Evolutionary conservation across 1,140 invertebrate species (phyloP), one percentile per base, ranked within the genome.

Genomic region (Mamestra configurata): DNA sequence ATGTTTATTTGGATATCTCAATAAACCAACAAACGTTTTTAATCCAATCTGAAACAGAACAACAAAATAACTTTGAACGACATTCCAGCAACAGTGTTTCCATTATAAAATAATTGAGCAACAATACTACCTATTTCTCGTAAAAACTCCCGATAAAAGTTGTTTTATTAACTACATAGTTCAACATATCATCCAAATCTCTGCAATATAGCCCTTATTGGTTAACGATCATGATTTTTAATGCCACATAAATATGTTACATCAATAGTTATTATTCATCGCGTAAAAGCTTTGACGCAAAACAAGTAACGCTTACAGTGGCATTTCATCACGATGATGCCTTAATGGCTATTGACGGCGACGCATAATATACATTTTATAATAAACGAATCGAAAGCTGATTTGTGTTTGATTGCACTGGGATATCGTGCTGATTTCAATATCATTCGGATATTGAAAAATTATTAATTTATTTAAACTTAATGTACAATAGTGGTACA

Each of bases 191-290:
- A 79, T 61, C 77, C n/a, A 27, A 64, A 72, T 79, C 77, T 64
- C 20, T 35, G 64, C 15, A 70, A 78, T 59, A 78, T 46, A 20
- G 18, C 15, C 64, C 46, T n/a, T 35, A 53, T 37, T 27, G 46
- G 18, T 75, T 79, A 37, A 75, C 49, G 57, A 79, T 35, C 70
- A 79, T 61, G 49, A 59, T 55, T 68, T 79, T 80, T 75, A 75
- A 80, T 68, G 71, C 59, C 55, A 83, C 81, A 82, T 88, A 86
- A 88, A 86, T 72, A 76, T n/a, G 35, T 70, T 59, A 83, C 84
- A 89, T 88, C 82, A 88, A 88, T 86, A 82, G 82, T 86, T 88
- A 85, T 88, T 88, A 88, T 89, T 86, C 88, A 85, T 83, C 85
- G 35, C 86, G 84, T 89, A 89, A 90, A 90, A 84, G 76, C 76